Conservation (phyloP, 2,113 vertebrate species). For the Upupa epops region DNA sequence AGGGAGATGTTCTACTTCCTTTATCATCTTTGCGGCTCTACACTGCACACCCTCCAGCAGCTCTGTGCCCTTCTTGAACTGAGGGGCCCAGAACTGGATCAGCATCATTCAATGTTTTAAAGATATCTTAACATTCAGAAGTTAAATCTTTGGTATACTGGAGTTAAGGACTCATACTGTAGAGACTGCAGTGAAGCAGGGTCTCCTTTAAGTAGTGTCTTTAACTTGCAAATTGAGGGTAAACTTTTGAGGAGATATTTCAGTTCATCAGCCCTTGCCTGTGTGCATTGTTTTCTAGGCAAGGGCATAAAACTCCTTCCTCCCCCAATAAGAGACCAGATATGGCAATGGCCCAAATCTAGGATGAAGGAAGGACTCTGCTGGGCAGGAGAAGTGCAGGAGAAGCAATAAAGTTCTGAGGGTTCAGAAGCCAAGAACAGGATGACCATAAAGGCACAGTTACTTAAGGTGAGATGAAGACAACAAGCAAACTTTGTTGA, state of each 20-base stretch:
- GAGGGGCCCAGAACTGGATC: too few species aligned
- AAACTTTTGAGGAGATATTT: background rate
- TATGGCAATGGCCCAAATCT: background rate
- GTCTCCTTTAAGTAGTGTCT: background rate
- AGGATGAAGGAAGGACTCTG: background rate
- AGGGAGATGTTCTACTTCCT: too few species aligned
- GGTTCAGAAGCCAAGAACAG: background rate
- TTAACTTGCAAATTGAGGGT: background rate
- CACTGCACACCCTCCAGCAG: too few species aligned
- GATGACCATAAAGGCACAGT: background rate
- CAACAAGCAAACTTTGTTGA: background rate
- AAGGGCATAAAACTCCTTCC: background rate
- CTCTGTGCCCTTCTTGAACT: too few species aligned
- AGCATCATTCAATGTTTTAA: background rate
- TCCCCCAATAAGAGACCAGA: background rate
- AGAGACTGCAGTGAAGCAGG: background rate
- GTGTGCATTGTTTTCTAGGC: background rate
- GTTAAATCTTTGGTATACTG: background rate
- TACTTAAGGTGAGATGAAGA: background rate
- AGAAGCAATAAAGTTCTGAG: background rate
- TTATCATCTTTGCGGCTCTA: too few species aligned
- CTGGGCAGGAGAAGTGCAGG: background rate
- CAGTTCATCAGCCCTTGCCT: background rate
- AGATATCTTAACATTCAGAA: background rate
- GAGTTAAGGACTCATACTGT: background rate